Evolutionary conservation across 2,797 vertebrate species (phyloP).

Genomic region (Anguilla megastoma): DNA sequence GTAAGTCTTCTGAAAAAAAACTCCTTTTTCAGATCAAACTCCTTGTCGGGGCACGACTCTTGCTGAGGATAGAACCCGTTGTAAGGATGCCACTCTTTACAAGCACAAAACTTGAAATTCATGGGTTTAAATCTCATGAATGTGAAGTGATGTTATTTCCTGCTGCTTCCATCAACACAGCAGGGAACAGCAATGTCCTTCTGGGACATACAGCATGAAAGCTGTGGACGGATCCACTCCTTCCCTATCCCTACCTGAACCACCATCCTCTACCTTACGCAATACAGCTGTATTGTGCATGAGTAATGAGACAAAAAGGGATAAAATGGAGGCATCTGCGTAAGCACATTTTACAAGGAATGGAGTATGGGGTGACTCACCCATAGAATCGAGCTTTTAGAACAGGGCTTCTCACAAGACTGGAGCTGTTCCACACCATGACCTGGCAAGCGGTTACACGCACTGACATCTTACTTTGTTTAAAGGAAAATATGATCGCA

Average conservation of each 20-base stretch:
- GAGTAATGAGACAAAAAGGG: neutral
- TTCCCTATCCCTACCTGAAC: neutral
- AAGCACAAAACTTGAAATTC: neutral
- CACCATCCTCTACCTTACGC: neutral
- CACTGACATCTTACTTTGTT: neutral
- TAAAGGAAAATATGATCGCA: neutral
- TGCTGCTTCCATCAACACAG: neutral
- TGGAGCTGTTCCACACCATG: neutral
- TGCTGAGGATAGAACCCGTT: neutral
- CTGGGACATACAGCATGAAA: neutral
- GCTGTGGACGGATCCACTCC: neutral
- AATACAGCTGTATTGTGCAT: neutral
- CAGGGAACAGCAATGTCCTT: neutral
- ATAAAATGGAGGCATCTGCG: neutral
- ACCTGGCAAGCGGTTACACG: neutral
- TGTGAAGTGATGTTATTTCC: neutral
- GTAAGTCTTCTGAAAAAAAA: neutral
- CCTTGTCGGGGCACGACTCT: neutral
- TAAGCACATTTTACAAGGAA: neutral
- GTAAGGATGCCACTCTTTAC: neutral
- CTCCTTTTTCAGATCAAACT: neutral
- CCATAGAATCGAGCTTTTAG: neutral
- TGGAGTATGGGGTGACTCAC: neutral
- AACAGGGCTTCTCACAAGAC: neutral
- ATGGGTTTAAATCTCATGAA: neutral